These are phyloP conservation scores for Mellivora capensis DNA, from an alignment of 2,113 vertebrate genomes.

Conservation along the genomic window DNA sequence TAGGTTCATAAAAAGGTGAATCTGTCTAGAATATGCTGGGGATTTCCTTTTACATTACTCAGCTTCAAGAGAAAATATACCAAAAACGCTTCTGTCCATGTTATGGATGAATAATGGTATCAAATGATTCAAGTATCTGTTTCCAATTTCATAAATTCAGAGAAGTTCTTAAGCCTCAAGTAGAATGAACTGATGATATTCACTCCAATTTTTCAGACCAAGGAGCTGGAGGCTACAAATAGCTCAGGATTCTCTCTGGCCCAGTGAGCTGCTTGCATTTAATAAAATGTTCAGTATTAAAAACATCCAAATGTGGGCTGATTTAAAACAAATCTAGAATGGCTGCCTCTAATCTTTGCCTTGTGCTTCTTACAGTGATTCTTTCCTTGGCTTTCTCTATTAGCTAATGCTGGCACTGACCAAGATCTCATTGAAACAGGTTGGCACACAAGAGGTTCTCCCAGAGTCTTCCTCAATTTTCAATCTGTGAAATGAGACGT, in stretches of 20 bases:
- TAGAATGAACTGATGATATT: slow-evolving; percentile 51
- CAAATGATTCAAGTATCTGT: slow-evolving; percentile 52
- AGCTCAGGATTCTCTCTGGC: slow-evolving; percentile 50
- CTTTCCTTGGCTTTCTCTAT: not conserved
- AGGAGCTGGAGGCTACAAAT: slow-evolving; percentile 39
- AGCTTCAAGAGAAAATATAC: not conserved
- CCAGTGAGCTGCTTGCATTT: slow-evolving; percentile 49
- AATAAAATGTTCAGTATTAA: slow-evolving; percentile 66
- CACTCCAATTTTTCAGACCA: slow-evolving; percentile 69
- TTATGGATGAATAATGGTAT: slow-evolving; percentile 27
- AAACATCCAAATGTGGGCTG: slow-evolving; percentile 56
- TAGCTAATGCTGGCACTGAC: not conserved
- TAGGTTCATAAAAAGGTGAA: slow-evolving; percentile 30
- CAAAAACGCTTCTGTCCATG: not conserved
- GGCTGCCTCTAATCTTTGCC: slow-evolving; percentile 26
- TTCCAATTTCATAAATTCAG: slow-evolving; percentile 64
- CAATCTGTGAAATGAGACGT: not conserved
- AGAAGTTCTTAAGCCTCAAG: slow-evolving; percentile 48
- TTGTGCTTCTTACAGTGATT: not conserved
- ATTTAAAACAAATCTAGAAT: slow-evolving; percentile 47
- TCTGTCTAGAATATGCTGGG: not conserved
- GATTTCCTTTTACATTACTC: slow-evolving; percentile 34
- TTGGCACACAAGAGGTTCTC: not conserved
- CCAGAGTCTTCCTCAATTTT: not conserved
- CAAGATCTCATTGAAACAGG: not conserved